These are phyloP conservation scores for Pollenia angustigena DNA, from an alignment of 2,888 invertebrate species.

Conservation along the genomic window DNA sequence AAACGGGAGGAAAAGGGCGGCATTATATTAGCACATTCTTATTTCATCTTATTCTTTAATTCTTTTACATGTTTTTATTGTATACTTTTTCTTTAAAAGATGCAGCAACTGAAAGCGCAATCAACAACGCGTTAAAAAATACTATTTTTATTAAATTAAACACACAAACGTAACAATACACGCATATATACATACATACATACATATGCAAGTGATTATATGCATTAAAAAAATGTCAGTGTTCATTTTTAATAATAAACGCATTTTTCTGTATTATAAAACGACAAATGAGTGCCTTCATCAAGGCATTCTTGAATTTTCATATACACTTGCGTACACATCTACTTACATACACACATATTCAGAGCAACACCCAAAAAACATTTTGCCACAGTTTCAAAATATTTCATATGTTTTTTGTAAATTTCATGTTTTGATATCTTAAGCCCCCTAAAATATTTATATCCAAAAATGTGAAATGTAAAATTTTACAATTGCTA, in stretches of 20 bases:
- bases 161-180: neutral
- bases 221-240: constrained; percentile 32
- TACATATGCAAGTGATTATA: constrained; percentile 7
- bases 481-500: too few relatives aligned
- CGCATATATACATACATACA: constrained; percentile 13
- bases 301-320: constrained; percentile 47
- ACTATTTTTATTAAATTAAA: constrained; percentile 61
- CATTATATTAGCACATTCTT: constrained; percentile 56
- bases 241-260: constrained; percentile 67
- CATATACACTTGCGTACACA: constrained; percentile 17
- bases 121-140: constrained; percentile 57
- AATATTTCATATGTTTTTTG: too few relatives aligned
- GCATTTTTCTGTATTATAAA: constrained; percentile 54
- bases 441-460: too few relatives aligned
- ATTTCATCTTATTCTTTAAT: neutral
- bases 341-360: neutral
- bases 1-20: constrained; percentile 34
- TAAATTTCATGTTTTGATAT: too few relatives aligned
- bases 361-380: neutral
- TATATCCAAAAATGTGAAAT: too few relatives aligned
- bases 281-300: constrained; percentile 72
- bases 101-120: constrained; percentile 58
- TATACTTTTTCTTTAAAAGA: constrained; percentile 22
- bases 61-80: neutral
- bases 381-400: neutral